Evolutionary conservation across 2,113 vertebrate species (phyloP), one percentile per base, ranked within the genome.

Genomic region (Trematomus loennbergii): DNA sequence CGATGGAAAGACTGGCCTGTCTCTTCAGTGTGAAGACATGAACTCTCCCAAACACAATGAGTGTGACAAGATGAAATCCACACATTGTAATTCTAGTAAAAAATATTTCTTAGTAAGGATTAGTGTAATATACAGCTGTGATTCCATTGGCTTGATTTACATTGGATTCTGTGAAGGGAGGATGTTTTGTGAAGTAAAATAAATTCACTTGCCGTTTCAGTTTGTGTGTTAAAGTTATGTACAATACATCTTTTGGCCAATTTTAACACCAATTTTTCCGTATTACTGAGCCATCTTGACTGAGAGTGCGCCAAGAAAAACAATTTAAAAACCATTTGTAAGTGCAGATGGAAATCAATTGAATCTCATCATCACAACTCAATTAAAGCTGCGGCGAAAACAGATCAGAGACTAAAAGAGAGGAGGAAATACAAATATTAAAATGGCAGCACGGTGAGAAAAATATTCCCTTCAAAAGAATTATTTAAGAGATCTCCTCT

Each of bases 71-170:
- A 77, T 66, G 82, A 88, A 85, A 87, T 64, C 54, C 88, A 87
- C 84, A 81, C 78, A 87, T 64, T 40, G 72, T 80, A 79, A 78
- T 87, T 84, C 86, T 87, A 86, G 57, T 78, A 87, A 91, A 92
- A 92, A 89, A 90, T 80, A 78, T 75, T 85, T 90, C 83, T 83
- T 71, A 75, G 78, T 80, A 86, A 84, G 85, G 86, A 86, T 86
- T 90, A 87, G 86, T 90, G 87, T 91, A 87, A 77, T 83, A 86
- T 84, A 90, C 86, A 90, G 64, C 60, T 76, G 83, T 76, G 80
- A 83, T 76, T 82, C 64, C 73, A 63, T 69, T 88, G 87, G 82
- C 65, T 84, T 82, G 58, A 76, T 87, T 88, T 85, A 88, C 81
- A 86, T 52, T 52, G 72, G 70, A 66, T 60, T 52, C 66, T 77